Conservation (phyloP, 2,113 vertebrate species). For the Lepus europaeus region DNA sequence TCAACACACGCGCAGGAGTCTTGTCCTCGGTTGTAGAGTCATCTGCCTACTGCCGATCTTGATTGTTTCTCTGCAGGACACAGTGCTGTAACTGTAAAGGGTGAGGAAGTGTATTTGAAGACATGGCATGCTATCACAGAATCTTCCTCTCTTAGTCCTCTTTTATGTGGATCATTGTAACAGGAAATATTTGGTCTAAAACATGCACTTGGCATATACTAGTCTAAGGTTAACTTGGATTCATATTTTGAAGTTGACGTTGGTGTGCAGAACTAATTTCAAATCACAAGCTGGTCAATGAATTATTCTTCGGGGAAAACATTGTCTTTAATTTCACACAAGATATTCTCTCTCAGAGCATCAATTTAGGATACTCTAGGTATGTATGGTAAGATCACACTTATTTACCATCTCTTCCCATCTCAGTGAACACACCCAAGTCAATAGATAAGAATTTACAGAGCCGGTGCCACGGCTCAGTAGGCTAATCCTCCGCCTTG, state of each 20-base stretch:
- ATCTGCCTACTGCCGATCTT: neutral
- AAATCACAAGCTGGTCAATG: conserved; percentile 41
- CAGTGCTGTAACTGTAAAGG: neutral
- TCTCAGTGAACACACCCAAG: neutral
- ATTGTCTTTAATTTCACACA: neutral
- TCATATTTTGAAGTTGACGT: neutral
- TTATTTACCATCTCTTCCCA: neutral
- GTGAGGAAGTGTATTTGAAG: neutral
- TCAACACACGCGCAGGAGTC: neutral
- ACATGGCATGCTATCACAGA: neutral
- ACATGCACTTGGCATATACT: neutral
- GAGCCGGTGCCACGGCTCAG: too few relatives aligned
- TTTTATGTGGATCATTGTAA: neutral
- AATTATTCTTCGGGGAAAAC: conserved; percentile 34
- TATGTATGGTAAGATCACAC: neutral
- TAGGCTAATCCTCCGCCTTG: too few relatives aligned
- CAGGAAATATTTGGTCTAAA: neutral
- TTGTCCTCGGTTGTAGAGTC: neutral
- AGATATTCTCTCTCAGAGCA: conserved; percentile 17
- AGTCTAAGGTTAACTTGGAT: neutral
- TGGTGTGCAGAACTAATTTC: conserved; percentile 23
- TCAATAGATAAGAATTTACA: neutral
- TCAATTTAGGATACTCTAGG: neutral
- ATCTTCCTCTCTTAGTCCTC: neutral
- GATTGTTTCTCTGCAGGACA: neutral